phyloP scores from a whole-genome alignment of 2,888 invertebrate species.

The Sarcophaga rosellei region DNA sequence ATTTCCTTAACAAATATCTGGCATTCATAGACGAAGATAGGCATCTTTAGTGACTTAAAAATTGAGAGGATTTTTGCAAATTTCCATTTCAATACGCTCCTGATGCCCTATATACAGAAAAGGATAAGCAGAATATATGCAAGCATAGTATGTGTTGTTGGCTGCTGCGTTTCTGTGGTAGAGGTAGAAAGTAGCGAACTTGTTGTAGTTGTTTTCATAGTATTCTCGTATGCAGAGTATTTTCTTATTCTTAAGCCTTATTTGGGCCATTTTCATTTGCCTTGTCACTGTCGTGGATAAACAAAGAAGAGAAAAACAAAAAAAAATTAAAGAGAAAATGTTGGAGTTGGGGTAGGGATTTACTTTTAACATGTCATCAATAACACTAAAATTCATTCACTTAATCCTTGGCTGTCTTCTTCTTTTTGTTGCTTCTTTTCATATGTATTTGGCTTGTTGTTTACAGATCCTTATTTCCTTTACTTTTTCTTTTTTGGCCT shows the following conservation, averaged over 20 bases:
- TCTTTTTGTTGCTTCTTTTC: conserved; percentile 7
- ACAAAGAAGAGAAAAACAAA: conserved; percentile 11
- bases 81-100: not conserved
- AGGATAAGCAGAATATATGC: conserved; percentile 41
- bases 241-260: conserved; percentile 62
- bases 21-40: no score
- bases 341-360: conserved; percentile 56
- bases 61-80: no score
- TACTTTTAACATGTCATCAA: conserved; percentile 74
- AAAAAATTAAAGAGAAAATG: conserved; percentile 26
- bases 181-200: not conserved
- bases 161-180: conserved; percentile 5
- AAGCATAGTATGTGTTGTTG: not conserved
- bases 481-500: not conserved
- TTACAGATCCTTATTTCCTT: not conserved
- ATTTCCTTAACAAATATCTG: no score
- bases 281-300: conserved; percentile 34
- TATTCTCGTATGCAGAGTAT: conserved; percentile 52
- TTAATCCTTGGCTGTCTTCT: conserved; percentile 62
- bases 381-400: conserved; percentile 71
- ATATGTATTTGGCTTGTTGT: conserved; percentile 22
- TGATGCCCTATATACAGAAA: not conserved
- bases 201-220: conserved; percentile 29
- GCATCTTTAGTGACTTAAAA: no score
- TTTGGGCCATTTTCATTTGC: conserved; percentile 51